Evolutionary conservation across 1,140 invertebrate genomes (phyloP).

Genomic region (Druon quercuslanigerum): DNA sequence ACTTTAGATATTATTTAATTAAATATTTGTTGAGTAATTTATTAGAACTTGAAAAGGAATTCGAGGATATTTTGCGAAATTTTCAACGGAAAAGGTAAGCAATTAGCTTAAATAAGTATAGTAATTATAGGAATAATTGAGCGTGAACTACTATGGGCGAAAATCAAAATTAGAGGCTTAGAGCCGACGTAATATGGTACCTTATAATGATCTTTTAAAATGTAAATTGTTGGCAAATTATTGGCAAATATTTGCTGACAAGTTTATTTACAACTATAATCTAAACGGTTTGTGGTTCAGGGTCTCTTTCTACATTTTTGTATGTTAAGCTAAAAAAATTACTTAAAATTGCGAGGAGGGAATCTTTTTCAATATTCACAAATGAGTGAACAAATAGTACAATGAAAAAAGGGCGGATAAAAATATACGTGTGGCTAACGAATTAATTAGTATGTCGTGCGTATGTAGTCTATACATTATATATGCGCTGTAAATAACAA

Average conservation of each 20-base stretch:
- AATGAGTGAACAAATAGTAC: constrained; percentile 56
- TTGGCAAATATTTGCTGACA: constrained; percentile 26
- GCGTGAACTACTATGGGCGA: constrained; percentile 33
- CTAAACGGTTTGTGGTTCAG: constrained; percentile 51
- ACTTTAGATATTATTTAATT: no score
- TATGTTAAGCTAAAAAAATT: constrained; percentile 32
- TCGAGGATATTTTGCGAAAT: background rate
- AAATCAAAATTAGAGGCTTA: constrained; percentile 62
- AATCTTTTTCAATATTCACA: constrained; percentile 36
- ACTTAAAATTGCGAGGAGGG: constrained; percentile 31
- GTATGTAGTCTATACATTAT: constrained; percentile 1
- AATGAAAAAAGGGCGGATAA: constrained; percentile 50
- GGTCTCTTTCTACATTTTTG: constrained; percentile 51
- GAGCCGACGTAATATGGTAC: constrained; percentile 45
- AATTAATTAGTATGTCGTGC: constrained; percentile 35
- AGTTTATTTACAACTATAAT: background rate
- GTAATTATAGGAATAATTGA: constrained; percentile 3
- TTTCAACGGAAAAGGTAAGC: background rate
- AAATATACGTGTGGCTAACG: constrained; percentile 44
- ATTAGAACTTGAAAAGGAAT: no score
- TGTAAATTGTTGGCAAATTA: constrained; percentile 31
- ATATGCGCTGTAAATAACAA: constrained; percentile 19
- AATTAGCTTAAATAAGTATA: constrained; percentile 7
- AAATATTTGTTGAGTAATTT: no score
- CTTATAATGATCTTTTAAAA: constrained; percentile 39